These are phyloP conservation scores for Craterocephalus amniculus DNA, from an alignment of 2,797 vertebrate genomes.

Conservation along the genomic window DNA sequence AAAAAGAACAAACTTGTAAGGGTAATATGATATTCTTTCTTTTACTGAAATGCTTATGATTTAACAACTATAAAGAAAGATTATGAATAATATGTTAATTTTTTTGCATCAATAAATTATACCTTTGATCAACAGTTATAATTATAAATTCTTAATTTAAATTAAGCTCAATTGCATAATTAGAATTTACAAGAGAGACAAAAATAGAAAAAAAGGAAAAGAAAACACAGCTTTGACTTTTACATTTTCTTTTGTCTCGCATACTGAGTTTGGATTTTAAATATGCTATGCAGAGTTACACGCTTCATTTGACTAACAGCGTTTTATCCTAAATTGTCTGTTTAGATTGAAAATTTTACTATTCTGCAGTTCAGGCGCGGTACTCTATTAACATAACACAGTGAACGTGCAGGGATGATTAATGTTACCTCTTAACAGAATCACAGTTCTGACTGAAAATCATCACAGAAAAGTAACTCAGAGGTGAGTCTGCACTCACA, in stretches of 20 bases:
- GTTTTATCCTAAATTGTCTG: slow-evolving; percentile 6
- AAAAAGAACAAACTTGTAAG: neutral
- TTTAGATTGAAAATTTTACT: neutral
- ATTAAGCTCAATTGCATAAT: neutral
- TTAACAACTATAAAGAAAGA: neutral
- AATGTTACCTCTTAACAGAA: slow-evolving; percentile 5
- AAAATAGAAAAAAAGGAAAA: too few species aligned
- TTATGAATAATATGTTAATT: neutral
- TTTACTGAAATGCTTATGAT: neutral
- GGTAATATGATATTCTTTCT: neutral
- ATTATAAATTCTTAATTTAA: neutral
- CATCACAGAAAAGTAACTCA: neutral
- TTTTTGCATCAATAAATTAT: neutral
- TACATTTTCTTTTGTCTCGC: neutral
- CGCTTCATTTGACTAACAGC: slow-evolving; percentile 15
- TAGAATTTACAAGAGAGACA: neutral
- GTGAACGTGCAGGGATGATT: neutral
- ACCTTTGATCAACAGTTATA: neutral
- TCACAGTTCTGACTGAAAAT: slow-evolving; percentile 8
- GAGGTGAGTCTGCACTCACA: neutral
- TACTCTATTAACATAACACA: neutral
- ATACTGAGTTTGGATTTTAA: slow-evolving; percentile 2
- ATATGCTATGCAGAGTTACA: neutral
- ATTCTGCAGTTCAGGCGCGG: neutral
- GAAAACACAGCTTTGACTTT: neutral